These are phyloP conservation scores for Rhopilema esculentum DNA, from an alignment of 30 jellyfish, hydroid and myxozoan genomes.

Conservation along the genomic window DNA sequence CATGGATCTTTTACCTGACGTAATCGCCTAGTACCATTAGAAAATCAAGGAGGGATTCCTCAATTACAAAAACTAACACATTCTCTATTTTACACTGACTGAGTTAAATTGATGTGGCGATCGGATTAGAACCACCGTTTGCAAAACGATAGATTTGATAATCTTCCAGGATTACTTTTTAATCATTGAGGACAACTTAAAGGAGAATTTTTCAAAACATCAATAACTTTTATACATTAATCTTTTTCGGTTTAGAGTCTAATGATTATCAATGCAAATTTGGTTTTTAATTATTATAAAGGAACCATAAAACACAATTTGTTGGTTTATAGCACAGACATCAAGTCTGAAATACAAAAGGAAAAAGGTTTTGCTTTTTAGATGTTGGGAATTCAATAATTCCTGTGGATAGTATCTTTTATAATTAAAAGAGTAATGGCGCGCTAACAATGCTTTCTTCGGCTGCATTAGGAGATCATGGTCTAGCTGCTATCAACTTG, in stretches of 20 bases:
- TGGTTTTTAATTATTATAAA: slow-evolving; percentile 43
- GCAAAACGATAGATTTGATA: slow-evolving; percentile 34
- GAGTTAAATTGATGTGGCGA: slow-evolving; percentile 61
- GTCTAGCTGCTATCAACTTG: no score
- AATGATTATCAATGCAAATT: slow-evolving; percentile 58
- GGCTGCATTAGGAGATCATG: no score
- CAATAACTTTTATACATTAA: slow-evolving; percentile 23
- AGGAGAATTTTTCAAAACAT: slow-evolving; percentile 5
- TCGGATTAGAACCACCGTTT: slow-evolving; percentile 60
- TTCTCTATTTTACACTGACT: slow-evolving; percentile 42
- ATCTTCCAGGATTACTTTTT: slow-evolving; percentile 34
- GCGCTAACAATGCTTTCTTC: no score
- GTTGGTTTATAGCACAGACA: background rate
- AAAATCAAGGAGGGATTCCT: slow-evolving; percentile 11
- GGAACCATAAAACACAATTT: slow-evolving; percentile 1
- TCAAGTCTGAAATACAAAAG: no score
- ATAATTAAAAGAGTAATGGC: background rate
- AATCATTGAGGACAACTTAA: slow-evolving; percentile 52
- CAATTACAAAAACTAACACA: slow-evolving; percentile 56
- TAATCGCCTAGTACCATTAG: background rate
- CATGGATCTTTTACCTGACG: background rate
- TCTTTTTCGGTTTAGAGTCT: slow-evolving; percentile 36
- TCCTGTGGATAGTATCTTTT: background rate
- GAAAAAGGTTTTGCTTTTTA: background rate
- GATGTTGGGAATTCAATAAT: background rate